Evolutionary conservation across 2,888 invertebrate species (phyloP).

Genomic region (Trachelus stipa): DNA sequence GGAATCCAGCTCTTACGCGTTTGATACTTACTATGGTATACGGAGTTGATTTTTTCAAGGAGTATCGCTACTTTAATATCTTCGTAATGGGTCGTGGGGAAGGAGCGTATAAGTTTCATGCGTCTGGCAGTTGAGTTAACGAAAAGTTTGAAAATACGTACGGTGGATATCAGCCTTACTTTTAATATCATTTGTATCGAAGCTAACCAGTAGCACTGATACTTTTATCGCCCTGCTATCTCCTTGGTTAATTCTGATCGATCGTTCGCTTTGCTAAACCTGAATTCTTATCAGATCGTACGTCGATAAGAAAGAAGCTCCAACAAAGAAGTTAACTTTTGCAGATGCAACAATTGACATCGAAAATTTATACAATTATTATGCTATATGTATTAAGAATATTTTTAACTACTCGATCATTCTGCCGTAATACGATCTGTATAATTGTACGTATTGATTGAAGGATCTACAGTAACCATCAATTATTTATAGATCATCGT

Average conservation of each 20-base stretch:
- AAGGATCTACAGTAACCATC: not conserved
- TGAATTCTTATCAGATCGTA: not conserved
- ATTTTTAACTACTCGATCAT: not conserved
- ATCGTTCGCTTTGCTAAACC: not conserved
- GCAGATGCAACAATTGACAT: not conserved
- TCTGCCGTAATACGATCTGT: not conserved
- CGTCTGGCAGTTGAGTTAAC: not conserved
- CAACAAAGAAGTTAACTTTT: not conserved
- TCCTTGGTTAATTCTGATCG: not conserved
- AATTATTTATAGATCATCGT: not conserved
- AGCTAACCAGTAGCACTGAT: not conserved
- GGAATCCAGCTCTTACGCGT: not conserved
- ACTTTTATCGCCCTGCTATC: not conserved
- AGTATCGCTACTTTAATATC: not conserved
- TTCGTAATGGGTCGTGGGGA: not conserved
- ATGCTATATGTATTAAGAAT: not conserved
- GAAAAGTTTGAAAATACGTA: not conserved
- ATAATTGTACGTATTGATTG: not conserved
- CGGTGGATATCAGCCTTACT: not conserved
- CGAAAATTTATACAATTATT: not conserved
- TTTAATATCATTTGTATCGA: not conserved
- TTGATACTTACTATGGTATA: not conserved
- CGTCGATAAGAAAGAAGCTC: not conserved
- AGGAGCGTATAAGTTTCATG: not conserved
- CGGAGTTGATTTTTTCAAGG: not conserved